Conservation (phyloP, 2,113 vertebrate genomes). For the Mus musculus region DNA sequence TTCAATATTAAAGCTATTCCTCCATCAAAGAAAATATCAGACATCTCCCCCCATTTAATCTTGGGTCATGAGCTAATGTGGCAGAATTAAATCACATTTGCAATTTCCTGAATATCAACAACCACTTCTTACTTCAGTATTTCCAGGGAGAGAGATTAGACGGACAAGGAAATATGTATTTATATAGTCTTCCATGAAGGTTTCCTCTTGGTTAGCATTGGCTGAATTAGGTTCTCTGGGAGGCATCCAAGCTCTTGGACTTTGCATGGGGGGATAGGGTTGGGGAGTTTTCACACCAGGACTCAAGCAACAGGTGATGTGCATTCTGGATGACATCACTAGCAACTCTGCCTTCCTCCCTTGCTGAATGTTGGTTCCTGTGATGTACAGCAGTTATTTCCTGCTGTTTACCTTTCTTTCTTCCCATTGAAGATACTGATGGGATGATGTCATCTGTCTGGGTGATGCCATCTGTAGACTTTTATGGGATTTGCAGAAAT, state of each 20-base stretch:
- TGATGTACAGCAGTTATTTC: not conserved
- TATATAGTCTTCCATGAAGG: not conserved
- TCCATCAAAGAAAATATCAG: not conserved
- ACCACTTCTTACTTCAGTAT: not conserved
- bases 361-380: not conserved
- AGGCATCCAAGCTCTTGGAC: not conserved
- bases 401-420: conserved; percentile 14
- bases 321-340: not conserved
- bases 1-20: not conserved
- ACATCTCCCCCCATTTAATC: not conserved
- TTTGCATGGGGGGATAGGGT: not conserved
- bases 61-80: not conserved
- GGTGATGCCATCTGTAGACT: not conserved
- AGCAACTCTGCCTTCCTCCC: not conserved
- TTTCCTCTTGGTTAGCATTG: not conserved
- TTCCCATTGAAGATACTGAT: not conserved
- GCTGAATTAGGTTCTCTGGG: not conserved
- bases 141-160: not conserved
- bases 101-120: not conserved
- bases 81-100: not conserved
- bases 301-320: not conserved
- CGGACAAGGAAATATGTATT: not conserved
- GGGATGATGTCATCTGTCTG: not conserved
- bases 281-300: not conserved
- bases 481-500: conserved; percentile 12